Conservation (phyloP, 2,797 vertebrate species). For the Arnoldichthys spilopterus region DNA sequence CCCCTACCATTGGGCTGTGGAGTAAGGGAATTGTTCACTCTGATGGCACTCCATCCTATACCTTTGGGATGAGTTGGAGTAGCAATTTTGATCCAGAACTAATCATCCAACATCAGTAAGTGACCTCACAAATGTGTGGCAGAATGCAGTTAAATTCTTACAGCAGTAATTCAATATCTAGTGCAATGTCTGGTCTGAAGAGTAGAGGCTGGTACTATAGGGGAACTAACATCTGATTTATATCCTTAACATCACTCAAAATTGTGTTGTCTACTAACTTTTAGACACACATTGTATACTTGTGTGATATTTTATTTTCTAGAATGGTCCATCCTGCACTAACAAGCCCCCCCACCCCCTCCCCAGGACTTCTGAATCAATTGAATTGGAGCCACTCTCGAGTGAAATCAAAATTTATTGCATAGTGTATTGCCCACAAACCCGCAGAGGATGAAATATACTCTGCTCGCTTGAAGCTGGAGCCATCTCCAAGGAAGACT, state of each 20-base stretch:
- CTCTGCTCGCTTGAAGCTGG: constrained; percentile 21
- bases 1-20: background rate
- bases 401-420: background rate
- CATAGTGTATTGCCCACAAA: background rate
- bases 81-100: background rate
- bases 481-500: constrained; percentile 23
- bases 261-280: background rate
- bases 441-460: constrained; percentile 8
- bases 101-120: background rate
- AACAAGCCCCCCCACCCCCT: too few relatives aligned
- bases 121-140: background rate
- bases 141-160: background rate
- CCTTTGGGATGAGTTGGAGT: background rate
- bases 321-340: background rate
- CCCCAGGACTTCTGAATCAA: background rate
- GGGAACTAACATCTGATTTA: too few relatives aligned
- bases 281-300: background rate
- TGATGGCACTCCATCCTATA: background rate
- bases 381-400: background rate
- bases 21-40: background rate
- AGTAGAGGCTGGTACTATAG: too few relatives aligned
- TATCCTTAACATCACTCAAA: too few relatives aligned
- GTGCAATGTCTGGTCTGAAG: too few relatives aligned
- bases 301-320: background rate
- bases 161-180: background rate